A percentile compares a stretch with the other conserved stretches of the same genome.
Evolutionary conservation across 2,113 vertebrate genomes (phyloP).

Genomic region (Penelope pileata): DNA sequence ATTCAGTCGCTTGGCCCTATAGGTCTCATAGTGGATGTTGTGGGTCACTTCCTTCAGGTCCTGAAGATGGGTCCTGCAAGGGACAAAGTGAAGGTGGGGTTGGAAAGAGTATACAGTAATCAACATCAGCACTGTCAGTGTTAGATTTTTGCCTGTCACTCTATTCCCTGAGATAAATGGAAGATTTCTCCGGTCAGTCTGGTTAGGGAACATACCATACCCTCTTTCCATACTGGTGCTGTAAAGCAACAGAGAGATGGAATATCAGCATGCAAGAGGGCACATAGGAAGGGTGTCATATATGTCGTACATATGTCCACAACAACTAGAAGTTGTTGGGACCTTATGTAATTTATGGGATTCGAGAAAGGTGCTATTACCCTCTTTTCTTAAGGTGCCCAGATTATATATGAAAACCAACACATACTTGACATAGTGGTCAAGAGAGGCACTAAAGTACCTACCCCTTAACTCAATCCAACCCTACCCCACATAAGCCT

Average conservation of each 20-base stretch:
- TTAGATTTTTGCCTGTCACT: neutral
- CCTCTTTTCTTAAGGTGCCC: neutral
- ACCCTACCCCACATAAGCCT: neutral
- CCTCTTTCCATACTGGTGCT: neutral
- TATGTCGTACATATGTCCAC: neutral
- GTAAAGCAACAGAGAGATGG: neutral
- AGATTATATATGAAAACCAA: neutral
- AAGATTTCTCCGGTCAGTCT: neutral
- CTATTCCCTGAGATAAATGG: neutral
- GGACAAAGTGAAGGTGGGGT: neutral
- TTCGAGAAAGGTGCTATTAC: neutral
- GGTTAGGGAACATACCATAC: neutral
- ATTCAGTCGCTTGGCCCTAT: constrained; percentile 93
- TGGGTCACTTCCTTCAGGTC: constrained; percentile 98
- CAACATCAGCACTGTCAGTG: neutral
- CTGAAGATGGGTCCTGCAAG: constrained; percentile 92
- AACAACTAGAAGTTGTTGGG: neutral
- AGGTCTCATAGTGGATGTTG: constrained; percentile 98
- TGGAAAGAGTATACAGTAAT: neutral
- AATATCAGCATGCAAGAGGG: neutral
- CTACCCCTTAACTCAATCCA: neutral
- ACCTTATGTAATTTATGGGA: neutral
- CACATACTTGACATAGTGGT: neutral
- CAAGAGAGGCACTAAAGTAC: neutral
- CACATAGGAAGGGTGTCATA: neutral